Percentiles rank a stretch among this genome's conserved stretches.
These are phyloP conservation scores for Sclerodermus sp. DNA, from an alignment of 2,888 invertebrate species.

Conservation along the genomic window DNA sequence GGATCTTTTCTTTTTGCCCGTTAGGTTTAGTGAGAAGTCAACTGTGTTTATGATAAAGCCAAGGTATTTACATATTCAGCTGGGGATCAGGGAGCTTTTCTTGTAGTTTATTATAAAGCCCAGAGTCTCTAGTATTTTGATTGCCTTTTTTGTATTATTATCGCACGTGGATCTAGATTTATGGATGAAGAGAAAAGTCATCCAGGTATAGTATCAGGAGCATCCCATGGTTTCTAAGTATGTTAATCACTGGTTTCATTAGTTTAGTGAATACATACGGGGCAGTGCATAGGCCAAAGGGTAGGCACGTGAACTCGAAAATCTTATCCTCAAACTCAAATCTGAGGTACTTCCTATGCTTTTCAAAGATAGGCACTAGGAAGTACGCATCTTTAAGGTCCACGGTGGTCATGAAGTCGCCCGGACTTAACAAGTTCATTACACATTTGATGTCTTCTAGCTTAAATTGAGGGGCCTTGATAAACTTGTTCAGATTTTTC, in stretches of 20 bases:
- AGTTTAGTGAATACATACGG: slow-evolving; percentile 36
- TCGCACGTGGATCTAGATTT: too few relatives aligned
- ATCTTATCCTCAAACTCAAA: slow-evolving; percentile 20
- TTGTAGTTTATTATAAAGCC: slow-evolving; percentile 6
- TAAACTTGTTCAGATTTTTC: slow-evolving; percentile 15
- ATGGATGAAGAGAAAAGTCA: slow-evolving; percentile 3
- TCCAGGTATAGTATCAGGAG: slow-evolving; percentile 13
- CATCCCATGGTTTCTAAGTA: slow-evolving; percentile 2
- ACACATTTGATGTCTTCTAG: slow-evolving; percentile 19
- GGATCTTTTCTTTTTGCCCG: background rate
- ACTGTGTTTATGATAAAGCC: slow-evolving; percentile 3
- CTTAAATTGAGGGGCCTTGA: slow-evolving; percentile 19
- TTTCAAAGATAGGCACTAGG: slow-evolving; percentile 18
- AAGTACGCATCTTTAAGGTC: slow-evolving; percentile 1
- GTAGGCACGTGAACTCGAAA: slow-evolving; percentile 30
- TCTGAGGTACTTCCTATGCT: slow-evolving; percentile 27
- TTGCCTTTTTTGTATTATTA: slow-evolving; percentile 1
- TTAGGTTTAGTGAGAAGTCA: background rate
- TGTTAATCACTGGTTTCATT: slow-evolving; percentile 15
- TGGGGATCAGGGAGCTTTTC: background rate
- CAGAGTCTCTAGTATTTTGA: background rate
- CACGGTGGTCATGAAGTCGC: slow-evolving; percentile 1
- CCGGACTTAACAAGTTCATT: slow-evolving; percentile 13
- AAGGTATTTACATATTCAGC: background rate
- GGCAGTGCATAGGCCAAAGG: slow-evolving; percentile 31